Evolutionary conservation across 2,113 vertebrate species (phyloP).

Genomic region (Cololabis saira): DNA sequence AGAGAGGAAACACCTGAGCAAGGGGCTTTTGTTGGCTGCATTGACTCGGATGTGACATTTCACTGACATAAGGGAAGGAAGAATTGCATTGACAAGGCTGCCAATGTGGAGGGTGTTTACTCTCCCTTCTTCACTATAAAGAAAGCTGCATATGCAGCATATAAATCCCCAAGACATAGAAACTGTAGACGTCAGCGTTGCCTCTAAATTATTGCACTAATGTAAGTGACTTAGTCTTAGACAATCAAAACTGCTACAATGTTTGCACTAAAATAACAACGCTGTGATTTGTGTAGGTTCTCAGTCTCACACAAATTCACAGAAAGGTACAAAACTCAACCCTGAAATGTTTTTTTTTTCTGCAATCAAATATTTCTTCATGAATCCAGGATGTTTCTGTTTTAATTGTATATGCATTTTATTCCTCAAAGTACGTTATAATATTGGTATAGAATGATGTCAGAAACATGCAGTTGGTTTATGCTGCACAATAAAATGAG

Average conservation of each 20-base stretch:
- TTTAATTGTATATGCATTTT: not conserved
- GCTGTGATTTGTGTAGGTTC: no score
- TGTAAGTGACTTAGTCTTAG: no score
- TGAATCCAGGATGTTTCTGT: not conserved
- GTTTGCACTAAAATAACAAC: no score
- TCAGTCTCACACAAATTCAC: no score
- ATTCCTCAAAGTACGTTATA: not conserved
- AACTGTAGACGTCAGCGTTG: not conserved
- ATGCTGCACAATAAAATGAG: not conserved
- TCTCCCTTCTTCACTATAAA: not conserved
- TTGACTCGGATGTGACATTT: conserved; percentile 27
- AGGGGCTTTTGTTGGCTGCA: conserved; percentile 34
- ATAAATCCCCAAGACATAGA: not conserved
- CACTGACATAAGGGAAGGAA: conserved; percentile 42
- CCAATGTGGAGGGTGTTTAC: conserved; percentile 26
- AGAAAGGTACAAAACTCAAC: no score
- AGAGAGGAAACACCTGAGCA: conserved; percentile 71
- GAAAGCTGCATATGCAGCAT: not conserved
- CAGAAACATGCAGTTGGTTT: not conserved
- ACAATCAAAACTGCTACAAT: no score
- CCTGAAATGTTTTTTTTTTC: no score
- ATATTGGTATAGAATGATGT: not conserved
- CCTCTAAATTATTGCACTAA: no score
- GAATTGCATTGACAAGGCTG: not conserved
- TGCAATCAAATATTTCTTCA: no score